Base-by-base conservation (phyloP, 2,113 vertebrate species). In the Phylloscopus trochiloides region DNA sequence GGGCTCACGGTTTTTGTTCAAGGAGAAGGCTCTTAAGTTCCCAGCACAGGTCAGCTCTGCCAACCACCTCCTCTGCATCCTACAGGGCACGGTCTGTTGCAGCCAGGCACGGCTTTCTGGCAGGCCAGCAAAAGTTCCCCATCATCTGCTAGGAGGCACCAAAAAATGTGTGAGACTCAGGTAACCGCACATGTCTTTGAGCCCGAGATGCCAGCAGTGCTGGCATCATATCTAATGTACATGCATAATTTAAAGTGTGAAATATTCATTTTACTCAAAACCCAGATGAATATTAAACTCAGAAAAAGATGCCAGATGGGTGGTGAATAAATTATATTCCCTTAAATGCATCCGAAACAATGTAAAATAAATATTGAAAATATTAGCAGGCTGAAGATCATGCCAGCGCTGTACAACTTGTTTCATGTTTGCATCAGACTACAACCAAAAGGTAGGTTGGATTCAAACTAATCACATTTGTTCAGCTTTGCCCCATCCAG, bases 181-280 rank as follows among this genome's bases (percentile, higher is more conserved):
- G 36, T 51, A 74, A 63, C n/a, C 8, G 5, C 65, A 84, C 70
- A 87, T 22, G 43, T 68, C 71, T 90, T 40, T 47, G 45, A 91
- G 61, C 25, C 29, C 6, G 18, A 63, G 42, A 76, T 50, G 34
- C 52, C 58, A 72, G 66, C 40, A 65, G 4, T 36, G 32, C 38
- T 79, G 62, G 61, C 81, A 67, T 54, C 47, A 42, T 34, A 18
- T 24, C 34, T 22, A 75, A 82, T 16, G n/a, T 7, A 7, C 32
- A 20, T 70, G 24, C 26, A 66, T 82, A 88, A 91, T 90, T 87
- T 62, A 91, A 89, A 36, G 19, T 38, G 17, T 52, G 55, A 94
- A 96, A 93, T 86, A 88, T 2, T 90, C 12, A 76, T 93, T 96
- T 92, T 83, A 83, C 47, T 79, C 66, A 88, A 54, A 43, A 63